phyloP scores from a whole-genome alignment of 1,140 invertebrate genomes.

The Brachionus koreanus region DNA sequence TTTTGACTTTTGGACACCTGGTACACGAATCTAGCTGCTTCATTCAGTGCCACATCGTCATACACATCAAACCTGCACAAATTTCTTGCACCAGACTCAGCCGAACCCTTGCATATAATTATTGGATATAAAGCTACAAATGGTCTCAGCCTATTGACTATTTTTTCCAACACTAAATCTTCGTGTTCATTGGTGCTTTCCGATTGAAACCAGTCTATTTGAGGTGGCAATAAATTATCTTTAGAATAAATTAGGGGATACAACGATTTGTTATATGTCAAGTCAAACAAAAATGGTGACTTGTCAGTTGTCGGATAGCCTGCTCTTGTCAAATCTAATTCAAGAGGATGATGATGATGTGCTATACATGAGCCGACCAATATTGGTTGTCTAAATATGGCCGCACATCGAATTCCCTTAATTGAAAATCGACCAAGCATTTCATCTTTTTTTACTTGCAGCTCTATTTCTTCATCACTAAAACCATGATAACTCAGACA shows the following conservation, averaged over 20 bases:
- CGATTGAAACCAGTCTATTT: background rate
- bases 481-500: background rate
- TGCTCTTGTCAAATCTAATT: background rate
- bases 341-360: background rate
- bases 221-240: background rate
- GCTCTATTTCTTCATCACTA: background rate
- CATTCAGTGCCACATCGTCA: background rate
- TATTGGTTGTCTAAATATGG: background rate
- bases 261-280: background rate
- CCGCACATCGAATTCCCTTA: background rate
- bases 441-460: background rate
- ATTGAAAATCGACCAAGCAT: background rate
- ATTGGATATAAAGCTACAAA: background rate
- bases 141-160: background rate
- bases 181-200: background rate
- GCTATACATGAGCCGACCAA: background rate
- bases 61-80: background rate
- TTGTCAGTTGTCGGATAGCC: conserved; percentile 3
- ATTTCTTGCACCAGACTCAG: background rate
- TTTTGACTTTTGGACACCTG: conserved; percentile 4
- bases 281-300: conserved; percentile 4
- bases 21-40: background rate
- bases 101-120: conserved; percentile 4
- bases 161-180: background rate
- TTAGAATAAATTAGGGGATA: background rate